A percentile compares a stretch with the other conserved stretches of the same genome.
These are phyloP conservation scores for Ornithoptera alexandrae DNA, from an alignment of 2,888 invertebrate genomes.

Conservation along the genomic window DNA sequence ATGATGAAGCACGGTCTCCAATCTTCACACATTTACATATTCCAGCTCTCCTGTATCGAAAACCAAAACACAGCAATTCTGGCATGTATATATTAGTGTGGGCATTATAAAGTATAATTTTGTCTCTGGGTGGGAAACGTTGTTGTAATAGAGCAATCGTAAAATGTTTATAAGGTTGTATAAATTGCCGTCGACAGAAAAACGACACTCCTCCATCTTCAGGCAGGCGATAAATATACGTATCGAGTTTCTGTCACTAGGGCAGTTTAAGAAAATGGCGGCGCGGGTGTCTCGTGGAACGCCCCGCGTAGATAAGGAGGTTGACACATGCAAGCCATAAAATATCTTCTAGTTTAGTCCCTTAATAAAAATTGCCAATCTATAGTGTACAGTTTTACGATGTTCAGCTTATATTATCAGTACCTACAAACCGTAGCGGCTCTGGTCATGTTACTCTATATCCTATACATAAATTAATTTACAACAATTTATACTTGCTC, in stretches of 20 bases:
- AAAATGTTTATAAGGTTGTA: neutral
- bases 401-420: neutral
- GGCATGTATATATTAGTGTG: too few species aligned
- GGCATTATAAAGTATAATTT: too few species aligned
- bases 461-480: too few species aligned
- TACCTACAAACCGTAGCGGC: too few species aligned
- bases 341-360: slow-evolving; percentile 13
- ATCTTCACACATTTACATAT: too few species aligned
- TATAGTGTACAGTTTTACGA: neutral
- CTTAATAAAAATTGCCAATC: neutral
- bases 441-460: too few species aligned
- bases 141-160: neutral
- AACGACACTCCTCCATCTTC: slow-evolving; percentile 5
- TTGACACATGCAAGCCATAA: slow-evolving; percentile 16
- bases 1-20: too few species aligned
- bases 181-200: neutral
- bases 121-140: neutral
- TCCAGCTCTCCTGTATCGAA: too few species aligned
- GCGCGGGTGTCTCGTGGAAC: slow-evolving; percentile 8
- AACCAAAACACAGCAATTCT: too few species aligned
- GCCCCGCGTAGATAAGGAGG: slow-evolving; percentile 6
- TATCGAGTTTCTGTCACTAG: slow-evolving; percentile 49
- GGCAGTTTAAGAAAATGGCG: slow-evolving; percentile 47
- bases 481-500: too few species aligned
- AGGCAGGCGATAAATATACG: slow-evolving; percentile 34